These are phyloP conservation scores for Dromaius novaehollandiae DNA, from an alignment of 2,113 vertebrate species.

Conservation along the genomic window DNA sequence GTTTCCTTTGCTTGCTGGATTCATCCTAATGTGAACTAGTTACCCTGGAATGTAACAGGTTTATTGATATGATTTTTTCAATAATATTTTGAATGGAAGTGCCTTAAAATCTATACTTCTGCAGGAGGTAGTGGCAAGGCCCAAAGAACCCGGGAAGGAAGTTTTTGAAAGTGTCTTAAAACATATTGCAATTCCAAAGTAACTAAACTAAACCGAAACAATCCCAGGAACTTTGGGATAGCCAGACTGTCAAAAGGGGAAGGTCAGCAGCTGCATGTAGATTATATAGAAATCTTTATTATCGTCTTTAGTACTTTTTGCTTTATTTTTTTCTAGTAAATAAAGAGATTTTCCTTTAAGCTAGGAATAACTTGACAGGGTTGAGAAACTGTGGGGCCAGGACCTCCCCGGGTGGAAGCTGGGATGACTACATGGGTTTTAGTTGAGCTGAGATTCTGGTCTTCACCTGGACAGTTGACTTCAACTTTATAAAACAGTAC, in stretches of 20 bases:
- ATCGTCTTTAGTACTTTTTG: background rate
- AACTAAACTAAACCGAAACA: background rate
- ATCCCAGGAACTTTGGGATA: background rate
- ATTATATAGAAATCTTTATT: background rate
- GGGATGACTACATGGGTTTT: background rate
- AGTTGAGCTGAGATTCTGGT: background rate
- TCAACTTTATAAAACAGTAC: background rate
- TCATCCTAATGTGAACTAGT: background rate
- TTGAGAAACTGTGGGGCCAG: background rate
- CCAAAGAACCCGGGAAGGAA: background rate
- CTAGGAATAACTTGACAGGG: background rate
- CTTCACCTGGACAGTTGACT: background rate
- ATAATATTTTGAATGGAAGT: background rate
- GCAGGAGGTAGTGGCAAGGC: background rate
- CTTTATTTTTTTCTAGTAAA: background rate
- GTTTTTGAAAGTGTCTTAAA: background rate
- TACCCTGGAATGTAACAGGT: background rate
- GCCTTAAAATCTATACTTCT: background rate
- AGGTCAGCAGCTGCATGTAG: background rate
- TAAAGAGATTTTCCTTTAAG: background rate
- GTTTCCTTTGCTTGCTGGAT: background rate
- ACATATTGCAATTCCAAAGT: background rate
- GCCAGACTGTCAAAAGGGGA: background rate
- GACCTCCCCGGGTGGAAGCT: background rate
- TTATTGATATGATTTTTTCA: background rate